phyloP scores from a whole-genome alignment of 1,140 invertebrate genomes.

The Vollenhovia emeryi region DNA sequence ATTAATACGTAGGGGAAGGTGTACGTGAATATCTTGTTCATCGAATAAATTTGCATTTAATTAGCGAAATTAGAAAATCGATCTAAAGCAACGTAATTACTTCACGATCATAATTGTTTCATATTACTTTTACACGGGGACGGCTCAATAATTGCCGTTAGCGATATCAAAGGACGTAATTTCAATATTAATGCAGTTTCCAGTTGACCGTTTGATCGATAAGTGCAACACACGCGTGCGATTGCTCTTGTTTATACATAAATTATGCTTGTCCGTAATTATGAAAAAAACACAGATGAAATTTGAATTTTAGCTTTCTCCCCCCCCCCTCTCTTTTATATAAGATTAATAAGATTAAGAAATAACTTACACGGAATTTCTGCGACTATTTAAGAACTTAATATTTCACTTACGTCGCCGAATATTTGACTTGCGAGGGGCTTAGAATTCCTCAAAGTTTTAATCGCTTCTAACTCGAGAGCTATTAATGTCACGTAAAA shows the following conservation, averaged over 20 bases:
- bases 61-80: background rate
- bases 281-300: background rate
- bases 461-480: background rate
- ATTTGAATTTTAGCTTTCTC: background rate
- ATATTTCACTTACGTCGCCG: background rate
- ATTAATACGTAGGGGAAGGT: background rate
- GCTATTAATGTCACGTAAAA: conserved; percentile 2
- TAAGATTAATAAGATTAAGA: too few species aligned
- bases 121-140: background rate
- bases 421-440: background rate
- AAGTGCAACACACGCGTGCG: background rate
- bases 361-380: background rate
- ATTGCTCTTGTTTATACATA: conserved; percentile 8
- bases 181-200: conserved; percentile 18
- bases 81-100: conserved; percentile 15
- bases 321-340: background rate
- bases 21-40: background rate
- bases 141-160: background rate
- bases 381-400: background rate
- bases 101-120: background rate
- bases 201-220: conserved; percentile 14
- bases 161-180: conserved; percentile 31
- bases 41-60: background rate
- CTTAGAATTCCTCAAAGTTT: background rate
- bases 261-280: background rate